These are phyloP conservation scores for Dolichoris vasculosae DNA, from an alignment of 1,140 invertebrate species.

Conservation along the genomic window DNA sequence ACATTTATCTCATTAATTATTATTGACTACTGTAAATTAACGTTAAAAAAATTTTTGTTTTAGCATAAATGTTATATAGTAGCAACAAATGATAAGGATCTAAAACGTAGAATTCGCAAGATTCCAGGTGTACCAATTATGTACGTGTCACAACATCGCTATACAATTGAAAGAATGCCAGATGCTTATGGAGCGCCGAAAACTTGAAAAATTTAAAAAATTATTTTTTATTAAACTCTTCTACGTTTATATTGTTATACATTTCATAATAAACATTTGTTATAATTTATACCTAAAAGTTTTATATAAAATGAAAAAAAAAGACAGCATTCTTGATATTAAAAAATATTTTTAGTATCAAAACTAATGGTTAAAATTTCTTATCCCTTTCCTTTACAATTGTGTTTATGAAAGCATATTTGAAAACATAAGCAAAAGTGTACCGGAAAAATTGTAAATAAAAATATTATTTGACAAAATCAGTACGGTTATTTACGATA, in stretches of 20 bases:
- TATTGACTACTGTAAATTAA: not conserved
- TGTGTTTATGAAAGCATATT: too few relatives aligned
- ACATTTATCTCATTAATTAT: not conserved
- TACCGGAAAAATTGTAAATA: not conserved
- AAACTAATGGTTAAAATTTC: too few relatives aligned
- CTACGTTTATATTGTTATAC: not conserved
- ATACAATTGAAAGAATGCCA: slow-evolving; percentile 98
- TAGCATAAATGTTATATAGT: slow-evolving; percentile 99
- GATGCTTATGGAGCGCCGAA: slow-evolving; percentile 96
- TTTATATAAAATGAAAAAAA: too few relatives aligned
- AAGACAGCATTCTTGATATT: too few relatives aligned
- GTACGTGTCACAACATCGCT: slow-evolving; percentile 95
- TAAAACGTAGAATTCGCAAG: slow-evolving; percentile 96
- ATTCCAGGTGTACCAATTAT: slow-evolving; percentile 99
- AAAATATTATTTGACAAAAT: not conserved
- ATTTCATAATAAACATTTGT: slow-evolving; percentile 17
- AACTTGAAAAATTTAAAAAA: slow-evolving; percentile 62
- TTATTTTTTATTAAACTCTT: not conserved
- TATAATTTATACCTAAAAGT: not conserved
- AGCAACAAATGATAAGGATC: slow-evolving; percentile 98
- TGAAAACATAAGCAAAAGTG: too few relatives aligned
- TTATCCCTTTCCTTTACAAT: too few relatives aligned
- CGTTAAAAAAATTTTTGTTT: slow-evolving; percentile 64
- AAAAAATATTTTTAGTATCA: too few relatives aligned
- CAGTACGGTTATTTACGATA: too few relatives aligned